These are phyloP conservation scores for Mesitornis unicolor DNA, from an alignment of 2,113 vertebrate genomes.

Conservation along the genomic window DNA sequence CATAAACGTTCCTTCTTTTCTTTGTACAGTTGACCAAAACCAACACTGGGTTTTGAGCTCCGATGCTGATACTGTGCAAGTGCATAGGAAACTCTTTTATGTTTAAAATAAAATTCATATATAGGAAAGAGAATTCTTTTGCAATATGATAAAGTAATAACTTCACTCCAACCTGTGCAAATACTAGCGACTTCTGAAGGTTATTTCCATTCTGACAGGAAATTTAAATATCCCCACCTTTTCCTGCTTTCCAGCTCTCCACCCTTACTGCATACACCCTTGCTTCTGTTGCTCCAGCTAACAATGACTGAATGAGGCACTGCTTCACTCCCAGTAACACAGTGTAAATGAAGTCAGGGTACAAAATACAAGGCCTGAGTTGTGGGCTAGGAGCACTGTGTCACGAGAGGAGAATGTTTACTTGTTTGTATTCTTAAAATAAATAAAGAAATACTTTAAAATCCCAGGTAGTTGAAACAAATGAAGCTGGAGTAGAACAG, in stretches of 20 bases:
- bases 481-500: background rate
- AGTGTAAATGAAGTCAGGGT: background rate
- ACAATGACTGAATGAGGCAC: background rate
- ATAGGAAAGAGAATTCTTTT: background rate
- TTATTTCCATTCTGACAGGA: background rate
- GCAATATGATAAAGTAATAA: background rate
- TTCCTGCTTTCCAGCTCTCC: background rate
- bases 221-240: conserved; percentile 4
- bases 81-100: background rate
- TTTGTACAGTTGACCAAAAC: background rate
- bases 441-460: background rate
- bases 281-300: background rate
- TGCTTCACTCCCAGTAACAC: background rate
- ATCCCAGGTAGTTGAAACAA: background rate
- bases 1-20: background rate
- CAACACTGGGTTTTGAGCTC: background rate
- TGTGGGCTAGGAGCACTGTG: background rate
- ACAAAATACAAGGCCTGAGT: background rate
- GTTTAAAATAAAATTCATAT: background rate
- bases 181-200: background rate
- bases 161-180: background rate
- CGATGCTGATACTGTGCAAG: background rate
- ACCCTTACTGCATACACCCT: background rate
- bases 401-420: background rate
- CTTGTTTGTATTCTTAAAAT: background rate